Base-by-base conservation (phyloP, 2,113 vertebrate genomes). In the Rhineura floridana region DNA sequence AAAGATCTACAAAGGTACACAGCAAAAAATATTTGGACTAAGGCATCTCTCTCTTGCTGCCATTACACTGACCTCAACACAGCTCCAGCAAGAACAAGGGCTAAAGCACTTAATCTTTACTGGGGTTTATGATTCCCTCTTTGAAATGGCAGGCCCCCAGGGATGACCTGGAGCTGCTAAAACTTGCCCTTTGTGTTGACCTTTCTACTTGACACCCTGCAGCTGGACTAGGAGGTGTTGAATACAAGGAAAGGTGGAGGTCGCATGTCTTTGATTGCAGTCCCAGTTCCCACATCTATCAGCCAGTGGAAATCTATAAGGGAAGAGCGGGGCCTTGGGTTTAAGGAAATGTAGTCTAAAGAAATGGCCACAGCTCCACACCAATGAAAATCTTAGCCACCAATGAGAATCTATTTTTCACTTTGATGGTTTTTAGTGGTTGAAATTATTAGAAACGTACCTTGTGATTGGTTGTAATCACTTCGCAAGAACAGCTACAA, bases 61-160 rank as follows among this genome's bases (percentile, higher is more conserved):
- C 25, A 12, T 80, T 42, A 28, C 46, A 13, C 33, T 80, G 76
- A 79, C 86, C 33, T 36, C 8, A 2, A 42, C 23, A 46, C 33
- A 62, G 77, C 84, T 39, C 55, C 21, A 76, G 44, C 23, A 19
- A 77, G 44, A 63, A 63, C 52, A 77, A 77, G 52, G 72, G 55
- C 52, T 85, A 28, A 75, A 85, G 52, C 72, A 62, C 50, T 85
- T 85, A 85, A 85, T 85, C 84, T 85, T 73, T 85, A 44, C 25
- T 75, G 50, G 83, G 83, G 25, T 72, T 75, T 33, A 44, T 42
- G 28, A 52, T 15, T 46, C 13, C 28, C 52, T 85, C 72, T 75
- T 85, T 62, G 30, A 76, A 33, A 59, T 21, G 23, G 12, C 25
- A 55, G 46, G n/a, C 44, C n/a, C 11, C 50, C 0, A 2, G 55